Percentiles rank a stretch among this genome's conserved stretches.
Evolutionary conservation across 1,140 invertebrate genomes (phyloP).

Genomic region (Leptopilina boulardi): DNA sequence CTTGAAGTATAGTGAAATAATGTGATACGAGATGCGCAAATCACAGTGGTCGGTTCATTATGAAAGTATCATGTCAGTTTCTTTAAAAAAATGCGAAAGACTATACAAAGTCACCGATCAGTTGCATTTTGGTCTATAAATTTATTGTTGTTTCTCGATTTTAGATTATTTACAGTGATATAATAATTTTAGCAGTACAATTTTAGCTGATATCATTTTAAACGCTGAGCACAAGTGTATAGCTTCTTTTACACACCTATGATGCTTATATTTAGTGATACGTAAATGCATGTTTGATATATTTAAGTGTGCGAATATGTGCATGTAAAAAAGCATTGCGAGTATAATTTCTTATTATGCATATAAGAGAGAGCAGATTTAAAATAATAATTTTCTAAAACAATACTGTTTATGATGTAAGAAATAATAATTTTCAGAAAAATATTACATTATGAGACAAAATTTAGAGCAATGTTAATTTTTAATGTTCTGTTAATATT

Average conservation of each 20-base stretch:
- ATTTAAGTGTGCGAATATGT: conserved; percentile 19
- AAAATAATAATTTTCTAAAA: too few species aligned
- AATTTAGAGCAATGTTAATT: too few species aligned
- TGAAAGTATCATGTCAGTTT: neutral
- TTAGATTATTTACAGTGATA: neutral
- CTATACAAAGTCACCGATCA: neutral
- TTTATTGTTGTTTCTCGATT: neutral
- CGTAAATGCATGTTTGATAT: conserved; percentile 29
- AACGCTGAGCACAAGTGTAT: conserved; percentile 10
- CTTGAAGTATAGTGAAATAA: conserved; percentile 28
- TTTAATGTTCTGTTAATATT: too few species aligned
- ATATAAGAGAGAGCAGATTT: conserved; percentile 17
- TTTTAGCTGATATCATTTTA: conserved; percentile 9
- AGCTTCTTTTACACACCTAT: conserved; percentile 22
- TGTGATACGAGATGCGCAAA: conserved; percentile 38
- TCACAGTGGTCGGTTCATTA: conserved; percentile 40
- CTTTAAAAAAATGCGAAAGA: neutral
- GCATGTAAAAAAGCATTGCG: neutral
- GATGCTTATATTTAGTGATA: neutral
- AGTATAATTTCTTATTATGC: too few species aligned
- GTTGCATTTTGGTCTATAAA: conserved; percentile 1
- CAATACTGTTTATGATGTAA: too few species aligned
- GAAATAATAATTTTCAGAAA: too few species aligned
- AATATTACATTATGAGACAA: too few species aligned
- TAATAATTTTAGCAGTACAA: conserved; percentile 18